These are phyloP conservation scores for Rhodophaea formosa DNA, from an alignment of 2,888 invertebrate genomes.

Conservation along the genomic window DNA sequence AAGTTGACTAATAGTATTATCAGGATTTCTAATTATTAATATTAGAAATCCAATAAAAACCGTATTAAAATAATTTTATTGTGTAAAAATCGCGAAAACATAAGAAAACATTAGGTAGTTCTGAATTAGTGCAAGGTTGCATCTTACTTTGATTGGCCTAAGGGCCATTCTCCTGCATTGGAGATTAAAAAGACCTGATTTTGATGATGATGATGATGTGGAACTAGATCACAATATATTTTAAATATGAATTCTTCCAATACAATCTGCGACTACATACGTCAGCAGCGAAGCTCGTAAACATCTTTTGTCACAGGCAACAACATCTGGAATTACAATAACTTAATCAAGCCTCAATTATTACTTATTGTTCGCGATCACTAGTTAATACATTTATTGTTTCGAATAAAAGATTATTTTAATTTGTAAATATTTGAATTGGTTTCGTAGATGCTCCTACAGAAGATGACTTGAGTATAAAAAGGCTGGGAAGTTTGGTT, in stretches of 20 bases:
- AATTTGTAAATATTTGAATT: conserved; percentile 50
- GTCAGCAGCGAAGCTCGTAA: neutral
- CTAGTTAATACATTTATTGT: conserved; percentile 45
- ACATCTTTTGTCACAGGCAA: conserved; percentile 1
- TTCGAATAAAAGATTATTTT: conserved; percentile 40
- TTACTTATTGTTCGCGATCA: conserved; percentile 52
- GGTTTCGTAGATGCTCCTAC: conserved; percentile 16
- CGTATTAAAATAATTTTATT: too few species aligned
- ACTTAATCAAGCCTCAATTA: conserved; percentile 52
- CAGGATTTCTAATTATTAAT: too few species aligned
- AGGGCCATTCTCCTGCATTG: too few species aligned
- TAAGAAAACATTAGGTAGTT: too few species aligned
- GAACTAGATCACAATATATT: too few species aligned
- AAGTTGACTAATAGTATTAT: too few species aligned
- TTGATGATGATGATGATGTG: too few species aligned
- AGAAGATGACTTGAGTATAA: conserved; percentile 48
- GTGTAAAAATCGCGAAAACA: too few species aligned
- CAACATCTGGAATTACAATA: conserved; percentile 34
- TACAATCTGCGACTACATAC: neutral
- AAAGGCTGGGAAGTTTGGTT: conserved; percentile 36
- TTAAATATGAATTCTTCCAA: neutral
- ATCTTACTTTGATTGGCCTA: too few species aligned
- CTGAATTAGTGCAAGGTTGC: too few species aligned
- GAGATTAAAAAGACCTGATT: too few species aligned
- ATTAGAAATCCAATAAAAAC: too few species aligned